A percentile compares a stretch with the other conserved stretches of the same genome.
phyloP scores from a whole-genome alignment of 2,113 vertebrate species.

The Solea senegalensis region DNA sequence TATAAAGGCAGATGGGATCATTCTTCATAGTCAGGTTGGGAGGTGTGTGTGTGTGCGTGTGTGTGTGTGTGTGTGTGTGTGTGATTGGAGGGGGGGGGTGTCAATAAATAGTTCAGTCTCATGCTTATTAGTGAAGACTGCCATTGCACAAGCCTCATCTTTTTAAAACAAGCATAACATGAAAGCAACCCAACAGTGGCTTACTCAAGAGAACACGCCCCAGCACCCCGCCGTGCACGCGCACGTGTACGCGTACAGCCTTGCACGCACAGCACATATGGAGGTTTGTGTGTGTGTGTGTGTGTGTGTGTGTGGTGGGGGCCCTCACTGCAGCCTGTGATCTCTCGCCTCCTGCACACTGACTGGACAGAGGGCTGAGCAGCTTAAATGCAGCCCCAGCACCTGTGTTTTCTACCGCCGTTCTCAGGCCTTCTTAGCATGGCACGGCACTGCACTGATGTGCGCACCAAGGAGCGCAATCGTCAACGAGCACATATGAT shows the following conservation, averaged over 20 bases:
- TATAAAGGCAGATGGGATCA: conserved; percentile 84
- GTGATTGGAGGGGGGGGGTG: conserved; percentile 6
- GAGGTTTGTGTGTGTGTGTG: conserved; percentile 27
- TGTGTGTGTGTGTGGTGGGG: conserved; percentile 23
- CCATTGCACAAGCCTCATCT: conserved; percentile 71
- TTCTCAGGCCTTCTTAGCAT: conserved; percentile 72
- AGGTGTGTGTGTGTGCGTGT: conserved; percentile 26
- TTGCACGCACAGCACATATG: conserved; percentile 51
- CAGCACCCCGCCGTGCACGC: neutral
- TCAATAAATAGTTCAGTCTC: conserved; percentile 74
- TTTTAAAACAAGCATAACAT: conserved; percentile 79
- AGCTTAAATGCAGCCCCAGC: conserved; percentile 75
- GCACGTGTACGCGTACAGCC: conserved; percentile 29
- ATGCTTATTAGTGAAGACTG: conserved; percentile 79
- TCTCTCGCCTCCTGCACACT: conserved; percentile 79
- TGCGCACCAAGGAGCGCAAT: conserved; percentile 10
- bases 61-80: conserved; percentile 32
- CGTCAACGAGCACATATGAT: neutral
- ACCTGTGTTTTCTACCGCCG: conserved; percentile 78
- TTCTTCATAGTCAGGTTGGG: conserved; percentile 34
- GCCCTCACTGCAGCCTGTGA: conserved; percentile 69
- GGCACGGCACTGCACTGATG: conserved; percentile 47
- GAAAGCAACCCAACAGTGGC: conserved; percentile 74
- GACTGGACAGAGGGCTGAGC: conserved; percentile 76
- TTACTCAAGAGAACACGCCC: conserved; percentile 65